Evolutionary conservation across 1,140 invertebrate species (phyloP).

Genomic region (Papilio xuthus): DNA sequence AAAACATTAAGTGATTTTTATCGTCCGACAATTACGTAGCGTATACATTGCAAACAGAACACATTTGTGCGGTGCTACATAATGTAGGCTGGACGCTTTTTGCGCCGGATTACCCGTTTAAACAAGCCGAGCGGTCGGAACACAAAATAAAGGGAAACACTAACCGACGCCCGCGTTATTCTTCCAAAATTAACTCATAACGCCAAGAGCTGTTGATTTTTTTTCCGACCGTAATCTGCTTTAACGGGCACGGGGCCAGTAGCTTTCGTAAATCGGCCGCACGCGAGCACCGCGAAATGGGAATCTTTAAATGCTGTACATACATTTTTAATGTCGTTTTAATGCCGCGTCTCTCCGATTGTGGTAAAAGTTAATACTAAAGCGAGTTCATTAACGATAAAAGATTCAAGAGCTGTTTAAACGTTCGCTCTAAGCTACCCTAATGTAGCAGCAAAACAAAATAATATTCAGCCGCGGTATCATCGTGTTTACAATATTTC

Average conservation of each 20-base stretch:
- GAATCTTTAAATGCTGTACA: slow-evolving; percentile 79
- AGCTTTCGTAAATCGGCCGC: slow-evolving; percentile 74
- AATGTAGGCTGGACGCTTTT: slow-evolving; percentile 68
- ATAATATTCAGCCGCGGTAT: slow-evolving; percentile 36
- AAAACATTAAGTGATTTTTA: slow-evolving; percentile 69
- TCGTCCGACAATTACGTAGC: slow-evolving; percentile 63
- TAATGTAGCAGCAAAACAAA: slow-evolving; percentile 34
- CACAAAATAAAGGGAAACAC: slow-evolving; percentile 77
- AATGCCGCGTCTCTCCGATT: slow-evolving; percentile 73
- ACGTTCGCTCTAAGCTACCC: slow-evolving; percentile 37
- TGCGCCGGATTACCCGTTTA: slow-evolving; percentile 76
- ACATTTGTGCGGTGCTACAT: slow-evolving; percentile 67
- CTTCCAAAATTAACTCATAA: slow-evolving; percentile 81
- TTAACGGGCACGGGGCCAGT: slow-evolving; percentile 78
- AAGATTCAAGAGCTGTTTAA: slow-evolving; percentile 62
- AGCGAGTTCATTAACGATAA: slow-evolving; percentile 77
- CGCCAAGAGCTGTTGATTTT: slow-evolving; percentile 76
- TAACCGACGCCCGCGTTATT: slow-evolving; percentile 76
- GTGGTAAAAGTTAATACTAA: slow-evolving; percentile 76
- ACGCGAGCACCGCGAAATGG: slow-evolving; percentile 75
- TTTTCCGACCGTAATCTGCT: slow-evolving; percentile 76
- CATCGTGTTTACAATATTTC: slow-evolving; percentile 44
- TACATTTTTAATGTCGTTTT: slow-evolving; percentile 78
- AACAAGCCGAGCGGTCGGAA: slow-evolving; percentile 73
- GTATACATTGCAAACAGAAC: slow-evolving; percentile 57